A percentile compares a stretch with the other conserved stretches of the same genome.
Evolutionary conservation across 2,888 invertebrate genomes (phyloP).

Genomic region (Meghimatium bilineatum): DNA sequence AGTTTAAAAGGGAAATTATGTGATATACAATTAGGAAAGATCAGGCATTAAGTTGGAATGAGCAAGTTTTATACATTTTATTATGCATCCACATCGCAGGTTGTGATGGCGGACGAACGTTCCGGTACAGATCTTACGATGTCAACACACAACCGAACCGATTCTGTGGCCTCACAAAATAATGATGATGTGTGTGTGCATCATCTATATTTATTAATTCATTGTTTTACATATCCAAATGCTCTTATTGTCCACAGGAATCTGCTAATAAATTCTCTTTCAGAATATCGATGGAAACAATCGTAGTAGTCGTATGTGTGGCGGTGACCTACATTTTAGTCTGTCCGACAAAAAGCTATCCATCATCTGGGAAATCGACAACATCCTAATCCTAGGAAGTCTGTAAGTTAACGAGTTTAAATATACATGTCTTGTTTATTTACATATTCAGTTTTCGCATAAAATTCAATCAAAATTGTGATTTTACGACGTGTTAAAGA

Average conservation of each 20-base stretch:
- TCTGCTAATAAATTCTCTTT: not conserved
- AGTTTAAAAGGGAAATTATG: not conserved
- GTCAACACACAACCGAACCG: not conserved
- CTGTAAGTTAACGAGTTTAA: slow-evolving; percentile 29
- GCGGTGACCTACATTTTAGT: slow-evolving; percentile 29
- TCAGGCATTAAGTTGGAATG: slow-evolving; percentile 31
- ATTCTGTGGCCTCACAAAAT: not conserved
- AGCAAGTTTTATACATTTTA: not conserved
- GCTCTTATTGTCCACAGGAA: slow-evolving; percentile 23
- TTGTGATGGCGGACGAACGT: slow-evolving; percentile 15
- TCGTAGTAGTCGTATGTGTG: not conserved
- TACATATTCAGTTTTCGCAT: not conserved
- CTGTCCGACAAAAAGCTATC: not conserved
- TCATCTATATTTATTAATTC: not conserved
- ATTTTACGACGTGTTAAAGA: not conserved
- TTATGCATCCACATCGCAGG: not conserved
- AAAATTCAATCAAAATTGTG: not conserved
- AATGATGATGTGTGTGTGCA: not conserved
- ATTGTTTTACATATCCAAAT: not conserved
- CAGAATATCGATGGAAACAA: not conserved
- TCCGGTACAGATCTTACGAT: not conserved
- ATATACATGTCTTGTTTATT: not conserved
- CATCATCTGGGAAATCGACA: not conserved
- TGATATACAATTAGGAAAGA: not conserved
- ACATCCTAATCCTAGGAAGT: not conserved